Evolutionary conservation across 2,113 vertebrate genomes (phyloP).

Genomic region (Pogona vitticeps): DNA sequence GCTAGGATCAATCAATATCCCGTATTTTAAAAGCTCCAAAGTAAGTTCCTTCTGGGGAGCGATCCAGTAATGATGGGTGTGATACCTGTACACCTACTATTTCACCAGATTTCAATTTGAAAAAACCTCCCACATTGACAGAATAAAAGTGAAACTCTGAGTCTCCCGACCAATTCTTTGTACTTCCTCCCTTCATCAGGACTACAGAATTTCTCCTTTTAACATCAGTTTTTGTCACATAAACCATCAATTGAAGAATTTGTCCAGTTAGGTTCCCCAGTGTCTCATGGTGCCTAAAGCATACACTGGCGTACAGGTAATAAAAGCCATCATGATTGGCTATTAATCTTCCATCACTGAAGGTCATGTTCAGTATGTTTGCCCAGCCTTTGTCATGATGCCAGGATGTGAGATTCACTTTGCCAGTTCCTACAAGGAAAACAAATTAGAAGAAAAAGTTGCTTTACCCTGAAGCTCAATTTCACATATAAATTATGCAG

Average conservation of each 20-base stretch:
- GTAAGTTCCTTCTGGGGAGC: constrained; percentile 87
- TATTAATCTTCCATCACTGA: constrained; percentile 81
- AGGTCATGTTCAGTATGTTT: constrained; percentile 81
- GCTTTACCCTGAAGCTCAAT: not conserved
- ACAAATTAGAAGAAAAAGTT: not conserved
- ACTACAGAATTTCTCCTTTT: constrained; percentile 77
- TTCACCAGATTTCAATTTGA: constrained; percentile 84
- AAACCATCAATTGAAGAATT: constrained; percentile 89
- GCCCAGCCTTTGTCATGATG: constrained; percentile 82
- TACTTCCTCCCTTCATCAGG: constrained; percentile 92
- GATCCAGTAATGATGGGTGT: constrained; percentile 88
- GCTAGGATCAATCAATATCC: constrained; percentile 80
- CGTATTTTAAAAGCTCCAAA: constrained; percentile 94
- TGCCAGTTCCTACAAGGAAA: constrained; percentile 68
- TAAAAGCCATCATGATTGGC: constrained; percentile 91
- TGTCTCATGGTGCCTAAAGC: constrained; percentile 87
- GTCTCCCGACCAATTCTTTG: constrained; percentile 85
- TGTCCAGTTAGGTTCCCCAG: constrained; percentile 74
- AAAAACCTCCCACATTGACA: constrained; percentile 89
- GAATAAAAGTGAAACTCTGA: constrained; percentile 93
- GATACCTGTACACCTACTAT: constrained; percentile 89
- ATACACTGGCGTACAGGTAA: constrained; percentile 94
- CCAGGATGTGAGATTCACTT: constrained; percentile 86
- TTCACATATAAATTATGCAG: not conserved
- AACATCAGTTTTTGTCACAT: constrained; percentile 86